Evolutionary conservation across 2,888 invertebrate species (phyloP), one percentile per base, ranked within the genome.

Genomic region (Neria commutata): DNA sequence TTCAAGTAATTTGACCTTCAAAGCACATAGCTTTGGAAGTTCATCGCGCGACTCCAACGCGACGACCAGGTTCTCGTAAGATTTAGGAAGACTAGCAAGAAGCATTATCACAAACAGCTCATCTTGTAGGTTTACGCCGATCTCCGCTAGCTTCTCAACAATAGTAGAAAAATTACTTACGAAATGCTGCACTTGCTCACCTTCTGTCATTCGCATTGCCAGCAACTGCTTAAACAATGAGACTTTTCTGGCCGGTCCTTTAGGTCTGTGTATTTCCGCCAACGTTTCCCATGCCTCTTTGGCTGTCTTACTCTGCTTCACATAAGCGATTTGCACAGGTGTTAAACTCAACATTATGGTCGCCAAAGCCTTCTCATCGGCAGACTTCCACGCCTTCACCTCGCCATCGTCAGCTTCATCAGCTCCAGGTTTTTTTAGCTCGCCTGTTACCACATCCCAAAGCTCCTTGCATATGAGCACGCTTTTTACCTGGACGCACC

Each of bases 391-490:
- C n/a, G n/a, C n/a, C 25, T 16, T 26, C 5, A n/a, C n/a, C n/a
- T n/a, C n/a, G n/a, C n/a, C n/a, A n/a, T n/a, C n/a, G n/a, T n/a
- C n/a, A n/a, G n/a, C n/a, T n/a, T n/a, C n/a, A n/a, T n/a, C n/a
- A n/a, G n/a, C n/a, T n/a, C n/a, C n/a, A n/a, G n/a, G n/a, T n/a
- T n/a, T n/a, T n/a, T n/a, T n/a, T n/a, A n/a, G n/a, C 16, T 37
- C 37, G 10, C 42, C 52, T 3, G 42, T 40, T 3, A 25, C 17
- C 2, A 52, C 26, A 29, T 3, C 26, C 54, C 54, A 54, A 29
- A 54, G 14, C 16, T 54, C 45, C 42, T 54, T 45, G 29, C 23
- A 23, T 17, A 54, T 25, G 17, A 54, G 54, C 46, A 54, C 29
- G 23, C 54, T 54, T 19, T 33, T 26, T 17, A 54, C 24, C 29